A percentile compares a stretch with the other conserved stretches of the same genome.
Conservation (phyloP, 2,797 vertebrate genomes). For the Phrynocephalus vlangalii region DNA sequence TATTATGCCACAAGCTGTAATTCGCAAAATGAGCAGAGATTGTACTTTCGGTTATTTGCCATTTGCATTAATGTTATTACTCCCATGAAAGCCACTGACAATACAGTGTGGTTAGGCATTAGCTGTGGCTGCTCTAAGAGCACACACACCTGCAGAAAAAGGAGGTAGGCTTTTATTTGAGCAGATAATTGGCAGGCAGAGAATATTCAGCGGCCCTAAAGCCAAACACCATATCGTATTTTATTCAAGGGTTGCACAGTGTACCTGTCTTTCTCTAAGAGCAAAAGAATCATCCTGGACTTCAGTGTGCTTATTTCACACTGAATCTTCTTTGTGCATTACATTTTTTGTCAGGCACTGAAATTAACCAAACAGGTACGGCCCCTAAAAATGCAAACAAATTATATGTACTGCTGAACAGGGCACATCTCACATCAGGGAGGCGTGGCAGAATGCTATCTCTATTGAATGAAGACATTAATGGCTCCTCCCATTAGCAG, state of each 20-base stretch:
- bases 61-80: slow-evolving; percentile 61
- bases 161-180: slow-evolving; percentile 31
- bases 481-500: no score
- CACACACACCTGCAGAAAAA: slow-evolving; percentile 47
- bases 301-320: background rate
- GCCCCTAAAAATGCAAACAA: background rate
- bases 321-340: background rate
- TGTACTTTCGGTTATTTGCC: slow-evolving; percentile 58
- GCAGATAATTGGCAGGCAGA: slow-evolving; percentile 25
- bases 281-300: background rate
- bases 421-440: background rate
- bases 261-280: background rate
- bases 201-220: slow-evolving; percentile 16
- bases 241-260: background rate
- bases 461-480: background rate
- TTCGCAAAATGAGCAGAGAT: slow-evolving; percentile 51
- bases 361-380: background rate
- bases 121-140: slow-evolving; percentile 52
- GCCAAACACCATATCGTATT: background rate
- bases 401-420: background rate
- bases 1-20: slow-evolving; percentile 50
- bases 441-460: no score
- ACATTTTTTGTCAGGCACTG: background rate
- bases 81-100: slow-evolving; percentile 49
- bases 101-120: slow-evolving; percentile 56